Base-by-base conservation (phyloP, 1,140 invertebrate species). In the Caenorhabditis briggsae region DNA sequence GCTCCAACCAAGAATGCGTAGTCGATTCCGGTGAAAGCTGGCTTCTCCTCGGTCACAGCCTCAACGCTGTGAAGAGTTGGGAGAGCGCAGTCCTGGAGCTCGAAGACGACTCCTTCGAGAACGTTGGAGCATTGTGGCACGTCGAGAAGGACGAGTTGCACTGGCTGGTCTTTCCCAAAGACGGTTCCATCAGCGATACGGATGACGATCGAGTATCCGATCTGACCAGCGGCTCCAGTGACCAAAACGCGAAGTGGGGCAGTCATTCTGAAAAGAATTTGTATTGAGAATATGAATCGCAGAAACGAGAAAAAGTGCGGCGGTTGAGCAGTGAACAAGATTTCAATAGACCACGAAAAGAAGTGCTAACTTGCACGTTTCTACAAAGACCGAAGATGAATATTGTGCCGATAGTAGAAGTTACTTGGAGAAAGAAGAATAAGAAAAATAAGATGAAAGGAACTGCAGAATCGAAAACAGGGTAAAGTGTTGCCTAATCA, bases 1-100 rank as follows among this genome's bases (percentile, higher is more conserved):
- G 98, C 95, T 61, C 98, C 98, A 56, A 99, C 97, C 65, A 99
- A 94, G 92, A 99, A 98, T n/a, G 97, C 98, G 74, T 97, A 96
- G 90, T 97, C 96, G 78, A 98, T 96, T 94, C 98, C 96, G 91
- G 97, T 96, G 93, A 99, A 99, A 58, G 96, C 98, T 61, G 95
- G 95, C 82, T 94, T 95, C 58, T 96, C 96, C 91, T 97, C 95
- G 89, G 95, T 95, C 53, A 97, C 98, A 16, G 96, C 95, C 2
- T 97, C 93, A 74, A 99, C 95, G 95, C 95, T 94, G 92, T 92
- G 92, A 2, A 99, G 93, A 12, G 98, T 93, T n/a, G 97, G 96
- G 89, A 99, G 94, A 46, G 97, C 96, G 93, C 97, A 98, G 93
- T 99, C 98, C 74, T 95, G 94, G 33, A 99, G 93, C 94, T 99